Evolutionary conservation across 2,797 vertebrate species (phyloP), one percentile per base, ranked within the genome.

Genomic region (Euthynnus affinis): DNA sequence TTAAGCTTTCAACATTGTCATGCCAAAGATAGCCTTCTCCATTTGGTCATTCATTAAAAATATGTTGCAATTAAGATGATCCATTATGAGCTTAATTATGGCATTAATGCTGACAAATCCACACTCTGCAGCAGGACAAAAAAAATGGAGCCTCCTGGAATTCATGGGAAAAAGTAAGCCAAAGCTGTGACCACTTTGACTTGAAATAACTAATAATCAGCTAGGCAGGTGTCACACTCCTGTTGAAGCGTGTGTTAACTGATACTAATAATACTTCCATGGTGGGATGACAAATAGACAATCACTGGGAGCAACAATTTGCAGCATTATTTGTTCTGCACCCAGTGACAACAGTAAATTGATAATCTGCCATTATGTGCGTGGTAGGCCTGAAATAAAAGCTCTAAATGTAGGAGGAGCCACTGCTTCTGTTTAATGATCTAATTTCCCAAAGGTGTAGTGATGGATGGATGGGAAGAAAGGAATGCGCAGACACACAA

Each of bases 31-130:
- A 88, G 83, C 83, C 82, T 70, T 55, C 78, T 83, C 78, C 69
- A 80, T 87, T 91, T 57, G 84, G 88, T 80, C 80, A 88, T 88
- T 86, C 84, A 91, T 91, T 90, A 89, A 92, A 90, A 87, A 88
- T 85, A 83, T 88, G 90, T 89, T 82, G 76, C 85, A 89, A 92
- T 91, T 89, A 91, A 80, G 74, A 89, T 40, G 78, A 93, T 89
- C 80, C 82, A 88, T 91, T 91, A 90, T 76, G 80, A 58, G 76
- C 81, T 82, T 93, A 87, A 91, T 91, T 83, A 83, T 40, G n/a
- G 58, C 76, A 74, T 88, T 90, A 89, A 86, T 57, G 51, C 76
- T 63, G 85, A 76, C 77, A 89, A 88, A 86, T 86, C 76, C 78
- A 83, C 74, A 77, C 61, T n/a, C 59, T 52, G 60, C 62, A 32